These are phyloP conservation scores for Austrolebias charrua DNA, from an alignment of 2,797 vertebrate species.

Conservation along the genomic window DNA sequence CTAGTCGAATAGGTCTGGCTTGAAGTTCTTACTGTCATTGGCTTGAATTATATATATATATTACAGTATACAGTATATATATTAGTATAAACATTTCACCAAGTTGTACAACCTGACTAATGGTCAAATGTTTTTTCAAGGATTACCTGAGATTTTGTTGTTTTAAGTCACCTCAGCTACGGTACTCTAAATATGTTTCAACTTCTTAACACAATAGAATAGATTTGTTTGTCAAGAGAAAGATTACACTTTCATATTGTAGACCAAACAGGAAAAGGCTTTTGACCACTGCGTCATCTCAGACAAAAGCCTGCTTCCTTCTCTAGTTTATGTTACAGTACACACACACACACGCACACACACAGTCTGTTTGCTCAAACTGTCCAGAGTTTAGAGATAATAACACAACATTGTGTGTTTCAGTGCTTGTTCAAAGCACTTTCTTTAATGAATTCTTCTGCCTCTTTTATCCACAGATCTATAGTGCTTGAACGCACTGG, in stretches of 20 bases:
- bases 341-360: neutral
- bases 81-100: constrained; percentile 10
- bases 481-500: constrained; percentile 58
- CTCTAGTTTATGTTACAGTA: constrained; percentile 28
- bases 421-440: constrained; percentile 13
- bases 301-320: constrained; percentile 65
- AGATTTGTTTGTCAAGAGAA: neutral
- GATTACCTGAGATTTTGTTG: neutral
- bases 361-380: neutral
- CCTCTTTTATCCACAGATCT: constrained; percentile 61
- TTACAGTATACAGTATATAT: too few species aligned
- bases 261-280: constrained; percentile 57
- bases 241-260: constrained; percentile 3
- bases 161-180: constrained; percentile 7
- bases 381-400: neutral
- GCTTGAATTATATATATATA: too few species aligned
- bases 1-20: neutral
- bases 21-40: constrained; percentile 19
- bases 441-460: constrained; percentile 34
- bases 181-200: neutral
- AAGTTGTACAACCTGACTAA: neutral
- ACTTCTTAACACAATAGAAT: too few species aligned
- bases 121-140: neutral
- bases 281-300: constrained; percentile 39
- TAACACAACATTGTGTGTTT: constrained; percentile 5